A percentile compares a stretch with the other conserved stretches of the same genome.
phyloP scores from a whole-genome alignment of 2,888 invertebrate species.

The Xestia ashworthii region DNA sequence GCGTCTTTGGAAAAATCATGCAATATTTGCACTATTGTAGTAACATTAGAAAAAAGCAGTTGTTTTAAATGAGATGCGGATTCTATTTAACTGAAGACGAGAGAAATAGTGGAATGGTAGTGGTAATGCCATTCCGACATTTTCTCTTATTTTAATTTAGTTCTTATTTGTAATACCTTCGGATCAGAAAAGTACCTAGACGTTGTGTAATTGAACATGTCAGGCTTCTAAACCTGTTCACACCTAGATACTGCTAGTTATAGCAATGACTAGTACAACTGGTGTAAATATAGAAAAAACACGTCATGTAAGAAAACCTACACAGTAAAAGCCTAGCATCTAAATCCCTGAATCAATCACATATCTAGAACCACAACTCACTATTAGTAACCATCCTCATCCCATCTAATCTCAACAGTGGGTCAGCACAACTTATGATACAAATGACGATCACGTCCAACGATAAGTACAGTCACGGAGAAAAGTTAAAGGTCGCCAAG shows the following conservation, averaged over 20 bases:
- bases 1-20: neutral
- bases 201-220: constrained; percentile 1
- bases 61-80: neutral
- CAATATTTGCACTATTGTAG: neutral
- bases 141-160: neutral
- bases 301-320: neutral
- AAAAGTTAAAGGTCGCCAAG: constrained; percentile 85
- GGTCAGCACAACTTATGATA: constrained; percentile 63
- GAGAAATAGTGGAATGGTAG: too few relatives aligned
- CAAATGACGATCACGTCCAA: constrained; percentile 65
- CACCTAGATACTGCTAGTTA: neutral
- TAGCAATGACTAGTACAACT: neutral
- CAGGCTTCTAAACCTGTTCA: constrained; percentile 1
- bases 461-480: constrained; percentile 85
- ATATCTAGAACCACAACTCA: constrained; percentile 35
- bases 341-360: constrained; percentile 34
- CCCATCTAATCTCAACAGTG: constrained; percentile 54
- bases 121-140: neutral
- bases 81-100: neutral
- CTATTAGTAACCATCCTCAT: constrained; percentile 26
- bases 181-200: neutral
- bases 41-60: neutral
- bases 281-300: constrained; percentile 1
- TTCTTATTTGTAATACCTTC: neutral
- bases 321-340: neutral